phyloP scores from a whole-genome alignment of 2,797 vertebrate species.

The Smutsia temminckii region DNA sequence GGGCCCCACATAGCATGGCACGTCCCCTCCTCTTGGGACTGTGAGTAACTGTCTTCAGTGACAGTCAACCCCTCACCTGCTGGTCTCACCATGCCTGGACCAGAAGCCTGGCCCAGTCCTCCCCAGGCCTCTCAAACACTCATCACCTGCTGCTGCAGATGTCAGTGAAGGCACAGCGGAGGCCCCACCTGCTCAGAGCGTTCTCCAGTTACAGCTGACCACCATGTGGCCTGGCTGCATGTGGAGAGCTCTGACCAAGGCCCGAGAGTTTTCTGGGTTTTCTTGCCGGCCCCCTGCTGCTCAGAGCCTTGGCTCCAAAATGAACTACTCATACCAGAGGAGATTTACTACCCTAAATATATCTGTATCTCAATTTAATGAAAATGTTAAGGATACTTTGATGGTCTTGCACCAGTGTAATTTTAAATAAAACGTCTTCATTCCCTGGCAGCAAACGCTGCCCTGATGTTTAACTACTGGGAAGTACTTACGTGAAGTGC shows the following conservation, averaged over 20 bases:
- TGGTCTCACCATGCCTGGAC: neutral
- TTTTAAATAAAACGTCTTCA: constrained; percentile 85
- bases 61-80: accelerated
- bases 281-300: constrained; percentile 71
- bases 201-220: neutral
- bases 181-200: neutral
- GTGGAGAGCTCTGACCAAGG: neutral
- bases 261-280: neutral
- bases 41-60: neutral
- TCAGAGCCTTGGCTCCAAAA: constrained; percentile 80
- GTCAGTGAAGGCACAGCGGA: too few relatives aligned
- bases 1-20: accelerated
- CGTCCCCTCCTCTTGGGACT: neutral
- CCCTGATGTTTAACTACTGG: constrained; percentile 78
- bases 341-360: constrained; percentile 84
- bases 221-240: accelerated
- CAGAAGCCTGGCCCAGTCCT: neutral
- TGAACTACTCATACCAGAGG: constrained; percentile 79
- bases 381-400: constrained; percentile 86
- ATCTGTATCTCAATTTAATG: constrained; percentile 86
- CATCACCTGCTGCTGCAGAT: accelerated
- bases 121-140: accelerated
- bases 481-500: constrained; percentile 82
- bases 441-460: constrained; percentile 80
- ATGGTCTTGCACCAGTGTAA: constrained; percentile 85